Base-by-base conservation (phyloP, 2,888 invertebrate genomes). In the Noctua janthina region DNA sequence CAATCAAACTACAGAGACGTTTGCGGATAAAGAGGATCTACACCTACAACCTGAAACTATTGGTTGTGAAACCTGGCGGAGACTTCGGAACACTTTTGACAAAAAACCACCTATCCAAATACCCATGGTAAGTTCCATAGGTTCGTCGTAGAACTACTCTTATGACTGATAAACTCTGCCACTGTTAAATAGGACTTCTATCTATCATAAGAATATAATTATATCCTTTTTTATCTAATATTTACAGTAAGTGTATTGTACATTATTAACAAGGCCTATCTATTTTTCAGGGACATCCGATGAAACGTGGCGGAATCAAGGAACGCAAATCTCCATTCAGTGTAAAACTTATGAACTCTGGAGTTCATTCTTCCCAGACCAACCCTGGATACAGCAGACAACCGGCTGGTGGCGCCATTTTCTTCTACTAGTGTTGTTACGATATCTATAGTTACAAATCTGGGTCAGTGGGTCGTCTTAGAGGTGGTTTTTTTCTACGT, bases 321-420 rank as follows among this genome's bases (percentile, higher is more conserved):
- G 97, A 98, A 81, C 97, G 97, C 87, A 96, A 96, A 51, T 98
- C 98, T 85, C 98, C 98, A 13, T 97, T 98, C 93, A 98, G 98
- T 90, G 97, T 98, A 72, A 98, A 98, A 94, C 95, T 98, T 77
- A 98, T 98, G 96, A 98, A 98, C 93, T 98, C 98, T n/a, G 98
- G 98, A 8, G 98, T 98, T 62, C 98, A 98, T 93, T 98, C 98
- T 23, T 98, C 98, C 87, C 97, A 98, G 94, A 98, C 98, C 46
- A 98, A 98, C 93, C 98, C 98, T 83, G 98, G 98, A 5, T 98
- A 98, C 95, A 98, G 98, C 81, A 97, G 98, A 89, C 98, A 98
- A 94, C 97, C 98, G 13, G 98, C 98, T 68, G 98, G 98, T 87
- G 98, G 98, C 88, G 98, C 97, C 74, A 97, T 98, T 83, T 98